phyloP scores from a whole-genome alignment of 2,797 vertebrate species.

The Labeo calbasu region DNA sequence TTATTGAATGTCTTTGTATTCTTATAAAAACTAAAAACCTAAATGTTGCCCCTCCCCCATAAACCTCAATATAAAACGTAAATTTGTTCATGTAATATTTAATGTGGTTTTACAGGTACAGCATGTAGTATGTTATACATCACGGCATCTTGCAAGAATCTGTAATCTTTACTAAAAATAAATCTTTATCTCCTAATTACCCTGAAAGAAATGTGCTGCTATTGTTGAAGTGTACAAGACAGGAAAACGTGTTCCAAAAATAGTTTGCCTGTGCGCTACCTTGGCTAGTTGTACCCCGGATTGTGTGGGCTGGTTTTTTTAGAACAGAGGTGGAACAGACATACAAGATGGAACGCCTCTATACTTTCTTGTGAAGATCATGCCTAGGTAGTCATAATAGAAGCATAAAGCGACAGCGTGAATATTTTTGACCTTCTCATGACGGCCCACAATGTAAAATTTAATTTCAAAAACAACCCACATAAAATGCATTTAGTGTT shows the following conservation, averaged over 20 bases:
- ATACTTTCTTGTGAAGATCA: slow-evolving; percentile 33
- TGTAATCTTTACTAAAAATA: not conserved
- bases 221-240: slow-evolving; percentile 53
- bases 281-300: slow-evolving; percentile 46
- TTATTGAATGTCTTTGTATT: no score
- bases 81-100: not conserved
- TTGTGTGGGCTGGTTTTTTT: slow-evolving; percentile 55
- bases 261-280: slow-evolving; percentile 52
- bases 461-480: slow-evolving; percentile 54
- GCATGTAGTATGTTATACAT: not conserved
- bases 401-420: slow-evolving; percentile 26
- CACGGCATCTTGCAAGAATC: not conserved
- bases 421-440: slow-evolving; percentile 43
- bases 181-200: slow-evolving; percentile 26
- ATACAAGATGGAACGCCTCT: slow-evolving; percentile 36
- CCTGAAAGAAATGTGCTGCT: slow-evolving; percentile 31
- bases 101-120: not conserved
- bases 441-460: slow-evolving; percentile 35
- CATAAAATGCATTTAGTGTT: slow-evolving; percentile 47
- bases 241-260: slow-evolving; percentile 64
- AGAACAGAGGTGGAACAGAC: slow-evolving; percentile 40
- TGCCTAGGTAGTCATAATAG: slow-evolving; percentile 27
- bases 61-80: not conserved
- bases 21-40: no score
- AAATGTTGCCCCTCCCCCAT: no score